These are phyloP conservation scores for Physocephala rufipes DNA, from an alignment of 2,888 invertebrate genomes.

Conservation along the genomic window DNA sequence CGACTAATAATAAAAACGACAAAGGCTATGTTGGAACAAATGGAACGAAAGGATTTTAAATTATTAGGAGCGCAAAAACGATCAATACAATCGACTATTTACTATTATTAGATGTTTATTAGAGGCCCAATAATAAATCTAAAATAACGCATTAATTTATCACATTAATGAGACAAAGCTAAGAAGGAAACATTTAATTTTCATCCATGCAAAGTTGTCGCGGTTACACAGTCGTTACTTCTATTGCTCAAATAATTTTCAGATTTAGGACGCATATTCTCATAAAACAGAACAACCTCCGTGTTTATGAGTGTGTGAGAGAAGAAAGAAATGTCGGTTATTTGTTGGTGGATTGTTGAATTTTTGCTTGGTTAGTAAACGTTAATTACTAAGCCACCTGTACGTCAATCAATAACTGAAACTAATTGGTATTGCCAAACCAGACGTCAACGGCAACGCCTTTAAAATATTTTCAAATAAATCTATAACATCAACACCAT, in stretches of 20 bases:
- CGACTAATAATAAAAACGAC: neutral
- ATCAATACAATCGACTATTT: no score
- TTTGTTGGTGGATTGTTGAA: no score
- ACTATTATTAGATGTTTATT: no score
- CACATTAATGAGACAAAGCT: no score
- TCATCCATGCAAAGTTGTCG: neutral
- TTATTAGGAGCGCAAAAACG: neutral
- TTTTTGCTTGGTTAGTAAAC: constrained; percentile 12
- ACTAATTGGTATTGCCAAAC: constrained; percentile 26
- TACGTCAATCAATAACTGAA: constrained; percentile 43
- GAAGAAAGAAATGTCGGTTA: constrained; percentile 3
- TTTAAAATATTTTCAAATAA: neutral
- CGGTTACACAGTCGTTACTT: neutral
- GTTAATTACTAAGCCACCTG: constrained; percentile 51
- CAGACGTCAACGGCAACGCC: neutral
- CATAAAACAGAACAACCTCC: neutral
- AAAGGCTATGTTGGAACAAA: neutral
- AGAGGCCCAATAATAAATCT: neutral
- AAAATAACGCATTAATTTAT: constrained; percentile 7
- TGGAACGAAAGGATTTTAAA: neutral
- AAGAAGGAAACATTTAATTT: neutral
- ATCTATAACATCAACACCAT: neutral
- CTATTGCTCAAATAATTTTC: neutral
- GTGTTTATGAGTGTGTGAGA: constrained; percentile 14
- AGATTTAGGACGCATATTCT: neutral